A percentile compares a stretch with the other conserved stretches of the same genome.
Conservation (phyloP, 2,888 invertebrate genomes). For the Cantharis nigra region DNA sequence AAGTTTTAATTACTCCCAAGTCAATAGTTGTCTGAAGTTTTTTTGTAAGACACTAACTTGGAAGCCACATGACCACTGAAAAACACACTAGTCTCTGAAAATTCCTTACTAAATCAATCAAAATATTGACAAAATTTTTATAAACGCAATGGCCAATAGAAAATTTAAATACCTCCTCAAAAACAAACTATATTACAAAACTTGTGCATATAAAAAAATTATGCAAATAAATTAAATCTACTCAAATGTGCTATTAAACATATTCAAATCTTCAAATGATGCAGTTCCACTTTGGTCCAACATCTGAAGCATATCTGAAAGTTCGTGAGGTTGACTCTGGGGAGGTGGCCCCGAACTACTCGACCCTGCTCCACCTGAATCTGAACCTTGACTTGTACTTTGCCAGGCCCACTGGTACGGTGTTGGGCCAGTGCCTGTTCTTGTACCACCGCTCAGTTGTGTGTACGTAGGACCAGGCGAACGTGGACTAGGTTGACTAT, state of each 20-base stretch:
- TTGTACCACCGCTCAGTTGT: constrained; percentile 70
- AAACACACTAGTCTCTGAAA: constrained; percentile 33
- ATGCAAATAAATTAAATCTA: constrained; percentile 44
- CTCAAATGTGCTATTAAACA: constrained; percentile 85
- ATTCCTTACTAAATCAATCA: constrained; percentile 33
- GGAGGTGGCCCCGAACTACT: constrained; percentile 64
- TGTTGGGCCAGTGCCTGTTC: constrained; percentile 44
- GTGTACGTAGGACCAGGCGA: constrained; percentile 87
- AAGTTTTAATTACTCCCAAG: constrained; percentile 24
- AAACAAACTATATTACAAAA: constrained; percentile 37
- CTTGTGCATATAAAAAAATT: constrained; percentile 36
- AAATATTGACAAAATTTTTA: constrained; percentile 33
- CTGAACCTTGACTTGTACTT: constrained; percentile 54
- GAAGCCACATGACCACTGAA: constrained; percentile 27
- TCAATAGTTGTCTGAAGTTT: constrained; percentile 21
- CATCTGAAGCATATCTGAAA: constrained; percentile 93
- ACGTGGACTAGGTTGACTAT: constrained; percentile 72
- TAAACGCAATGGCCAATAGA: constrained; percentile 13
- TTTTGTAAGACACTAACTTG: constrained; percentile 28
- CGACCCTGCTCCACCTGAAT: constrained; percentile 55
- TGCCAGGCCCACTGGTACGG: constrained; percentile 55
- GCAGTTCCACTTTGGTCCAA: constrained; percentile 81
- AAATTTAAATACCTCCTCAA: constrained; percentile 3
- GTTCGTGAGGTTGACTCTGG: constrained; percentile 76
- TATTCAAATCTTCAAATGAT: constrained; percentile 86